These are phyloP conservation scores for Chrysolina oricalcia DNA, from an alignment of 2,888 invertebrate genomes.

Conservation along the genomic window DNA sequence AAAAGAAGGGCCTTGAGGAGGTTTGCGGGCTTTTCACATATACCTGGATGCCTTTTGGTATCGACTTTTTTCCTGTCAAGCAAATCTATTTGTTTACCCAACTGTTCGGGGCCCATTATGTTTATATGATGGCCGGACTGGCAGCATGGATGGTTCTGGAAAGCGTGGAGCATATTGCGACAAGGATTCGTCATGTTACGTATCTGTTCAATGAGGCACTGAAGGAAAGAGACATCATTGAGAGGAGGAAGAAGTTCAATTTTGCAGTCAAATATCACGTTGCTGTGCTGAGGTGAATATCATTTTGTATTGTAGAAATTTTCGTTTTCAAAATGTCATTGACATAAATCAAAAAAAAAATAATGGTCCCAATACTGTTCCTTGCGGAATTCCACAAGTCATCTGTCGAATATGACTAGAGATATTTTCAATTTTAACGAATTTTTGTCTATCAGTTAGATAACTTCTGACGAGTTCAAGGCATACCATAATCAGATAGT, in stretches of 20 bases:
- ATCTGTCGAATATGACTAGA: too few species aligned
- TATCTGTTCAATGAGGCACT: constrained; percentile 42
- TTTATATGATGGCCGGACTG: constrained; percentile 42
- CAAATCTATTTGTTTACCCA: constrained; percentile 41
- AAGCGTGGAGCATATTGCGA: constrained; percentile 36
- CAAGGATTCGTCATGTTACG: constrained; percentile 40
- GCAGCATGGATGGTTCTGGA: constrained; percentile 43
- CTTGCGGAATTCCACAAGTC: too few species aligned
- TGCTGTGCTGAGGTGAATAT: constrained; percentile 37
- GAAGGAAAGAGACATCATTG: constrained; percentile 31
- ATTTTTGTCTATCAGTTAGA: too few species aligned
- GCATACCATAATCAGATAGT: too few species aligned
- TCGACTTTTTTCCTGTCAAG: constrained; percentile 47
- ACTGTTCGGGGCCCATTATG: constrained; percentile 39
- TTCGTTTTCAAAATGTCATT: too few species aligned
- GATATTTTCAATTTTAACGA: too few species aligned
- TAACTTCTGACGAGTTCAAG: too few species aligned
- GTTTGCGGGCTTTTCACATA: constrained; percentile 45
- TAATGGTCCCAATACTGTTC: too few species aligned
- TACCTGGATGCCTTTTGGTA: constrained; percentile 50
- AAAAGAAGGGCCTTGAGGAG: constrained; percentile 36
- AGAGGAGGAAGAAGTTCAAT: constrained; percentile 43
- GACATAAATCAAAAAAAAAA: too few species aligned
- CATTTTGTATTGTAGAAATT: too few species aligned
- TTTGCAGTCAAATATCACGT: constrained; percentile 42